phyloP scores from a whole-genome alignment of 2,888 invertebrate genomes.

The Poecilobothrus nobilitatus region DNA sequence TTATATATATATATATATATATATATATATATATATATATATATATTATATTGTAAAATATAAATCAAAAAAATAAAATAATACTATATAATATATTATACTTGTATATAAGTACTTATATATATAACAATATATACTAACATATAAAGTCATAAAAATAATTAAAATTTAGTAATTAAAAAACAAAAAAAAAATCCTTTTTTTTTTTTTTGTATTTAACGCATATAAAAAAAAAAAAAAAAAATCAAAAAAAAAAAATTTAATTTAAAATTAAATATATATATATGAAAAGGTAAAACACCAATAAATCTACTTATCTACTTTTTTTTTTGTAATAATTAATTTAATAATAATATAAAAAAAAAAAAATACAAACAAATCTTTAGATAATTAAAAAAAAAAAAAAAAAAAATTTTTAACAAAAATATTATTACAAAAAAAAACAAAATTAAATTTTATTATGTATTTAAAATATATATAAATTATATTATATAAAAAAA shows the following conservation, averaged over 20 bases:
- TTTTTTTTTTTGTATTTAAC: background rate
- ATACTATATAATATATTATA: background rate
- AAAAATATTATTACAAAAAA: too few species aligned
- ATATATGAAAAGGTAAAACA: constrained; percentile 1
- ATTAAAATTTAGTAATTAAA: background rate
- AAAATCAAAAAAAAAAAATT: background rate
- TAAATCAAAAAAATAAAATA: background rate
- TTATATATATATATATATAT: too few species aligned
- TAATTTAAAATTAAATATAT: background rate
- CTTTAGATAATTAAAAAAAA: too few species aligned
- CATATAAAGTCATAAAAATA: background rate
- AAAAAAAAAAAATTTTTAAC: too few species aligned
- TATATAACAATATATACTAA: background rate
- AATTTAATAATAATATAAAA: background rate
- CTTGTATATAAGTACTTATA: background rate
- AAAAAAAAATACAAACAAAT: too few species aligned
- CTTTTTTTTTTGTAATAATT: background rate
- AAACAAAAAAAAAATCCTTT: background rate
- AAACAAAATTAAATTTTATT: too few species aligned
- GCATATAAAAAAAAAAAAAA: background rate
- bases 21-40: too few species aligned
- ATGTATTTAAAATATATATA: too few species aligned
- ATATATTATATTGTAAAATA: background rate
- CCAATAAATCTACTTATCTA: background rate
- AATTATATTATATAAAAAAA: background rate